Conservation (phyloP, 2,888 invertebrate species). For the Nomada ruficornis region DNA sequence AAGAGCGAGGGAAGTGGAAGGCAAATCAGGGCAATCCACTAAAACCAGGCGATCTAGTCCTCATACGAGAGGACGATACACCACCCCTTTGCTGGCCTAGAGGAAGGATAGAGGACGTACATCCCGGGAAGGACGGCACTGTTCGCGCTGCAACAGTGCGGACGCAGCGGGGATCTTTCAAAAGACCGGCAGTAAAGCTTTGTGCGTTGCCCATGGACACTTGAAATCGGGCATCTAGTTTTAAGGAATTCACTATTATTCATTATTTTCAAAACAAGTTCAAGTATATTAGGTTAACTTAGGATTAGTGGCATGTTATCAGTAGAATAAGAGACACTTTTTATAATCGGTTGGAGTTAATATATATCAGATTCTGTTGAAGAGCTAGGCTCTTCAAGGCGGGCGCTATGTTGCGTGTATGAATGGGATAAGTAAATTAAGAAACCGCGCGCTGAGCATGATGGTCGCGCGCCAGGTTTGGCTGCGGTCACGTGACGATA, state of each 20-base stretch:
- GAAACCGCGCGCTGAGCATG: too few relatives aligned
- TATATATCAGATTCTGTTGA: not conserved
- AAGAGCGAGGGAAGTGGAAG: not conserved
- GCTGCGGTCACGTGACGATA: too few relatives aligned
- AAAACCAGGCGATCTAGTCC: not conserved
- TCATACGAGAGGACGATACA: not conserved
- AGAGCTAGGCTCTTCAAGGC: not conserved
- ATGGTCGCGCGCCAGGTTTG: too few relatives aligned
- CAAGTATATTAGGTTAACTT: too few relatives aligned
- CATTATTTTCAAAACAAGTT: too few relatives aligned
- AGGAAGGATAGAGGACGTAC: not conserved
- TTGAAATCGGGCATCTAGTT: not conserved
- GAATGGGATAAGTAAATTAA: too few relatives aligned
- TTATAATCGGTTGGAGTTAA: too few relatives aligned
- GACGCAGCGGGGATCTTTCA: not conserved
- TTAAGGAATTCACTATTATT: too few relatives aligned
- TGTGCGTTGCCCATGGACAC: not conserved
- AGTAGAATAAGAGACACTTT: too few relatives aligned
- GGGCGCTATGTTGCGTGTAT: not conserved
- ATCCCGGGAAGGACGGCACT: not conserved
- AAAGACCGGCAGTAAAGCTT: not conserved
- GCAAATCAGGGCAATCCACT: not conserved
- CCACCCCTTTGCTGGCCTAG: not conserved
- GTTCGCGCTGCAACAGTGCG: not conserved
- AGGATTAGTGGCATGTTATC: too few relatives aligned